Evolutionary conservation across 2,797 vertebrate species (phyloP).

Genomic region (Galagoides demidoff): DNA sequence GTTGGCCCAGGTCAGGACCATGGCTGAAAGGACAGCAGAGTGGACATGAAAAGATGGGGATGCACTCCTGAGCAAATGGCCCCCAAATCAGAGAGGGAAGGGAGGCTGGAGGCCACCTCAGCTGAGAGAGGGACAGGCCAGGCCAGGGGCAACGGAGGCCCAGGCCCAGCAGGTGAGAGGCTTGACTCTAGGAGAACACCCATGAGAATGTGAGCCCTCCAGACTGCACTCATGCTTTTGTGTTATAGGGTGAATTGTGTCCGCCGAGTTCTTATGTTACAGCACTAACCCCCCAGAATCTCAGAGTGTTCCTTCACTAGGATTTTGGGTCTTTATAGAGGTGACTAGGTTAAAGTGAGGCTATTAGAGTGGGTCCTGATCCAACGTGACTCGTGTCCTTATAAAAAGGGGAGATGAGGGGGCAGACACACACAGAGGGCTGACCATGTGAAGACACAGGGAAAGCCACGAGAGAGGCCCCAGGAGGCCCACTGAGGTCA

Average conservation of each 20-base stretch:
- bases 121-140: background rate
- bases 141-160: rapidly evolving
- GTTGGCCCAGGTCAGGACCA: rapidly evolving
- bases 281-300: background rate
- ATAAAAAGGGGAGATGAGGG: background rate
- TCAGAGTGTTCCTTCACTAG: background rate
- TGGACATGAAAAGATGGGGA: rapidly evolving
- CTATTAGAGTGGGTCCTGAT: background rate
- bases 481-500: background rate
- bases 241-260: background rate
- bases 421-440: background rate
- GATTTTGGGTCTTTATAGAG: background rate
- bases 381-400: background rate
- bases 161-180: background rate
- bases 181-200: background rate
- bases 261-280: background rate
- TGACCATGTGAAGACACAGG: background rate
- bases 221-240: background rate
- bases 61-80: rapidly evolving
- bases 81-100: background rate
- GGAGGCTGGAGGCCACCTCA: background rate
- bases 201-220: rapidly evolving
- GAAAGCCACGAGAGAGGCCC: background rate
- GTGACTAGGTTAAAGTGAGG: background rate
- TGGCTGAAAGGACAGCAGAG: rapidly evolving